A percentile compares a stretch with the other conserved stretches of the same genome.
phyloP scores from a whole-genome alignment of 2,113 vertebrate species.

The Hippocampus abdominalis region DNA sequence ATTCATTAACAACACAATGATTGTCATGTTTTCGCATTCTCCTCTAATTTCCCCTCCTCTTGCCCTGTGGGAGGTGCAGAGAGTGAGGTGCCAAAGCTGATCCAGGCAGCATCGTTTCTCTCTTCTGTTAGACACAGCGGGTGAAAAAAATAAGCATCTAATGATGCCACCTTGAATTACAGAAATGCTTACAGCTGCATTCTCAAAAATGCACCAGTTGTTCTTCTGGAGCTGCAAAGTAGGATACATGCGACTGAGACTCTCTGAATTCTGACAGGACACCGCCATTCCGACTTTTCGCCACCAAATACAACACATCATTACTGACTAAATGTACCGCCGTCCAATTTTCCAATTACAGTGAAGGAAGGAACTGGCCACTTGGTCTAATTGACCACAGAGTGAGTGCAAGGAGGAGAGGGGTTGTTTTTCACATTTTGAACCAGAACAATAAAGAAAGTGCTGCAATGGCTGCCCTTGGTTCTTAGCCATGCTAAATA shows the following conservation, averaged over 20 bases:
- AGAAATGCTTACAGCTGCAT: conserved; percentile 66
- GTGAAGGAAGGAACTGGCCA: conserved; percentile 37
- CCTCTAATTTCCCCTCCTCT: conserved; percentile 60
- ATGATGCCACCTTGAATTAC: conserved; percentile 70
- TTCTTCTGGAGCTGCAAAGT: conserved; percentile 39
- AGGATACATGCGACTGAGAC: conserved; percentile 29
- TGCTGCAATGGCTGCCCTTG: conserved; percentile 3
- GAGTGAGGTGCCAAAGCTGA: conserved; percentile 63
- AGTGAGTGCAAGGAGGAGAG: conserved; percentile 9
- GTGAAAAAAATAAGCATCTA: conserved; percentile 72
- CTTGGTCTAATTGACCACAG: conserved; percentile 50
- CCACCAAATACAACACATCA: conserved; percentile 64
- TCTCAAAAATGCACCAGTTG: conserved; percentile 61
- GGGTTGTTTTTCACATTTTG: neutral
- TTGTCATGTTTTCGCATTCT: conserved; percentile 67
- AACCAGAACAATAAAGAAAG: neutral
- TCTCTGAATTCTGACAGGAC: conserved; percentile 60
- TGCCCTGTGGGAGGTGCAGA: conserved; percentile 56
- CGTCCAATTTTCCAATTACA: conserved; percentile 72
- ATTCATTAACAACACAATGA: conserved; percentile 61
- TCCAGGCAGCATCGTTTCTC: conserved; percentile 46
- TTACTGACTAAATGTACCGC: conserved; percentile 67
- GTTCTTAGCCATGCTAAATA: conserved; percentile 15
- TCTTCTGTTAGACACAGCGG: conserved; percentile 43
- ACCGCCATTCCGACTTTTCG: conserved; percentile 52